Evolutionary conservation across 2,888 invertebrate genomes (phyloP).

Genomic region (Itoplectis maculator): DNA sequence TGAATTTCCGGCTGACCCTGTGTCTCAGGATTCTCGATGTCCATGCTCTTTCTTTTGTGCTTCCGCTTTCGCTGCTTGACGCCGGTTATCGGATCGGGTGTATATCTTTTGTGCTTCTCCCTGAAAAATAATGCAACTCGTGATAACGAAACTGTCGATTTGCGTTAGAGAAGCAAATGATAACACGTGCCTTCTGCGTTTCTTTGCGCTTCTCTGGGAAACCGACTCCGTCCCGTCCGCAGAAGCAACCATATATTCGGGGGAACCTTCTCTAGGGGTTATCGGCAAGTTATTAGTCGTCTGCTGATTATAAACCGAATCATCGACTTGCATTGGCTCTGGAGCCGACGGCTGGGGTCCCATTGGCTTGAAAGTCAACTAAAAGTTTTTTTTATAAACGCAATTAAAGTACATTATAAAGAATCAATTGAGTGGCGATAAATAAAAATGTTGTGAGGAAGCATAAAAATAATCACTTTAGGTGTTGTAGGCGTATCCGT

Average conservation of each 20-base stretch:
- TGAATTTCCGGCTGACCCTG: slow-evolving; percentile 85
- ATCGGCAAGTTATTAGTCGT: slow-evolving; percentile 76
- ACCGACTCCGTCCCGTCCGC: slow-evolving; percentile 80
- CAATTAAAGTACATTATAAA: slow-evolving; percentile 12
- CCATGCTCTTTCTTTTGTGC: slow-evolving; percentile 92
- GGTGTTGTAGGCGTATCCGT: slow-evolving; percentile 84
- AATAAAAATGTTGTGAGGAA: no score
- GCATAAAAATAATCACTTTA: slow-evolving; percentile 76
- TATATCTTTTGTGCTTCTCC: slow-evolving; percentile 92
- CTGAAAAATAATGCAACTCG: slow-evolving; percentile 67
- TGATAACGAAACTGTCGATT: not conserved
- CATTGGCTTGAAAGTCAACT: slow-evolving; percentile 83
- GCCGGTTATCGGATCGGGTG: slow-evolving; percentile 88
- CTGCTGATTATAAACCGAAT: slow-evolving; percentile 75
- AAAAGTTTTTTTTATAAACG: not conserved
- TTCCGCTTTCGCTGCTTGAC: slow-evolving; percentile 92
- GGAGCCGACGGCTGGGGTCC: slow-evolving; percentile 76
- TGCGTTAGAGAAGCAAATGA: slow-evolving; percentile 22
- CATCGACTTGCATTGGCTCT: slow-evolving; percentile 73
- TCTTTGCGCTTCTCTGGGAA: slow-evolving; percentile 82
- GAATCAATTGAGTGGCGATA: not conserved
- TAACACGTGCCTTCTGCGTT: slow-evolving; percentile 79
- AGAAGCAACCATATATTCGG: slow-evolving; percentile 83
- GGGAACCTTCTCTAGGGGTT: slow-evolving; percentile 80
- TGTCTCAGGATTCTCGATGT: slow-evolving; percentile 86